phyloP scores from a whole-genome alignment of 2,797 vertebrate genomes.

The Enoplosus armatus region DNA sequence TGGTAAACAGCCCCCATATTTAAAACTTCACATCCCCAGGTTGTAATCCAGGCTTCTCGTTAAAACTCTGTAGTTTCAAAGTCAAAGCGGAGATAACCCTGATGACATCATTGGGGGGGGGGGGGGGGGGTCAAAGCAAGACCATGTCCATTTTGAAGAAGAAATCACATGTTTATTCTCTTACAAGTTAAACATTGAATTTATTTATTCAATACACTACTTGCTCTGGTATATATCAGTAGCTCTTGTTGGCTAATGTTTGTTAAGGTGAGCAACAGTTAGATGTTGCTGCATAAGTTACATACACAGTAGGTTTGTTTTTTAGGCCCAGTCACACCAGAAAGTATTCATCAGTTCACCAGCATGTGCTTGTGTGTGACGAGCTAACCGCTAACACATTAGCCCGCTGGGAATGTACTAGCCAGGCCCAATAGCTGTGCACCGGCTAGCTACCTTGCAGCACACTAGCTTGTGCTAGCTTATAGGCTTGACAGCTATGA shows the following conservation, averaged over 20 bases:
- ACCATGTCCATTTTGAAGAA: not conserved
- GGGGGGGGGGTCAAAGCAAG: not conserved
- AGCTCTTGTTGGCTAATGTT: not conserved
- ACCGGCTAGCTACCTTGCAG: not conserved
- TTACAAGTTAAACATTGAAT: too few species aligned
- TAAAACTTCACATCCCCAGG: not conserved
- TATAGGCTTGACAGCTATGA: not conserved
- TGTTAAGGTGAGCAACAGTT: not conserved
- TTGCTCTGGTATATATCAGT: too few species aligned
- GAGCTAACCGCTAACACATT: not conserved
- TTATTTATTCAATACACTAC: too few species aligned
- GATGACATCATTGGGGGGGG: not conserved
- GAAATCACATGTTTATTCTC: not conserved
- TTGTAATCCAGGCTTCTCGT: not conserved
- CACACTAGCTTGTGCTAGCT: not conserved
- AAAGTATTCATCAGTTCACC: not conserved
- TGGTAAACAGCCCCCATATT: not conserved
- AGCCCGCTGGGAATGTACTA: not conserved
- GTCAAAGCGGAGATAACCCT: not conserved
- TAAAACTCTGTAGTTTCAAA: not conserved
- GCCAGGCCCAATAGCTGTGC: not conserved
- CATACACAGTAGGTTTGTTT: not conserved
- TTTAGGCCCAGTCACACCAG: too few species aligned
- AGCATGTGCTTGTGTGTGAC: not conserved
- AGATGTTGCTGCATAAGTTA: not conserved